Conservation (phyloP, 2,113 vertebrate genomes). For the Antennarius striatus region DNA sequence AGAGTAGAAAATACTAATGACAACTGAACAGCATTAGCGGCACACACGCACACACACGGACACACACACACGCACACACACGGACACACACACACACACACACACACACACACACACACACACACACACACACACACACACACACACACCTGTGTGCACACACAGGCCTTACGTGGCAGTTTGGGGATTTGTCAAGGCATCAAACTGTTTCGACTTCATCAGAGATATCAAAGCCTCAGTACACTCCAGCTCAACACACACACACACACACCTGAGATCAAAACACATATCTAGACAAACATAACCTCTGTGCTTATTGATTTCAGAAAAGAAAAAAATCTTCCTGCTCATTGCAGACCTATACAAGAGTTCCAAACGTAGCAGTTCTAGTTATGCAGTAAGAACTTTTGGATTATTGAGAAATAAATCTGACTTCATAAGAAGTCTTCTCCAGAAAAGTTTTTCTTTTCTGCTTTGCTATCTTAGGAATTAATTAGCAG, state of each 20-base stretch:
- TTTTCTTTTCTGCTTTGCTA: conserved; percentile 5
- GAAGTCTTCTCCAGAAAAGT: conserved; percentile 24
- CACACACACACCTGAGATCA: conserved; percentile 9
- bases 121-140: no score
- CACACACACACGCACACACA: background rate
- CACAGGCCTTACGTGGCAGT: no score
- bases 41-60: background rate
- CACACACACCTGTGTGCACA: no score
- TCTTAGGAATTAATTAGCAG: conserved; percentile 55
- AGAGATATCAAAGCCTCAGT: no score
- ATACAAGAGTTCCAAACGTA: no score
- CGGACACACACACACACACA: background rate
- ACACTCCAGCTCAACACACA: no score
- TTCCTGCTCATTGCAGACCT: conserved; percentile 2
- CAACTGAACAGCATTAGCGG: background rate
- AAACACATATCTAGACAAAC: background rate
- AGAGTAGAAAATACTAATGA: background rate
- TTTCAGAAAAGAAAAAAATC: no score
- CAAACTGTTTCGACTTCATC: no score
- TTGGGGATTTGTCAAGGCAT: no score
- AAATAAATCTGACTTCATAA: background rate
- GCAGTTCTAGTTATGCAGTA: background rate
- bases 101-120: no score
- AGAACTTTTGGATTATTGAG: background rate
- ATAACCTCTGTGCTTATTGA: no score